Evolutionary conservation across 2,888 invertebrate genomes (phyloP).

Genomic region (Latrodectus elegans): DNA sequence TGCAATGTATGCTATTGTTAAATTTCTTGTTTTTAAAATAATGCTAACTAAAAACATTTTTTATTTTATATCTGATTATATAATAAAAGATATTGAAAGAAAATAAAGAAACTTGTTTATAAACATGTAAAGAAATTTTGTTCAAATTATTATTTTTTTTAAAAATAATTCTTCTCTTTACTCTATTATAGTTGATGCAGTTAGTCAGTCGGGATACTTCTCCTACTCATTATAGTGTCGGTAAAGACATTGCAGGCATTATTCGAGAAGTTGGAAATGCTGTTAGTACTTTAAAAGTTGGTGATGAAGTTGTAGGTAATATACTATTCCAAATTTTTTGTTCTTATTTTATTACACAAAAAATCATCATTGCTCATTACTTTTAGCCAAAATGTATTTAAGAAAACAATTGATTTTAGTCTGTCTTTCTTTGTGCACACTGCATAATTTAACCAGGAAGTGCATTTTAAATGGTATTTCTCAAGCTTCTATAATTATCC

Average conservation of each 20-base stretch:
- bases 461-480: background rate
- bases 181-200: constrained; percentile 42
- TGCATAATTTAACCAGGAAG: background rate
- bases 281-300: constrained; percentile 74
- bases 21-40: too few relatives aligned
- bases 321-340: background rate
- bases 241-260: constrained; percentile 76
- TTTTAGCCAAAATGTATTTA: background rate
- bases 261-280: constrained; percentile 74
- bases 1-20: too few relatives aligned
- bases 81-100: too few relatives aligned
- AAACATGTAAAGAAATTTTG: too few relatives aligned
- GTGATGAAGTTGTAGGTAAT: constrained; percentile 76
- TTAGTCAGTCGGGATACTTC: constrained; percentile 70
- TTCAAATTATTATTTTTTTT: too few relatives aligned
- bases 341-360: background rate
- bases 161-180: background rate
- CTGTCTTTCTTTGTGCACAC: background rate
- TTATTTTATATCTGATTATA: too few relatives aligned
- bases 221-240: constrained; percentile 72
- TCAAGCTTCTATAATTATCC: background rate
- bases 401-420: background rate
- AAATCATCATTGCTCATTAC: background rate
- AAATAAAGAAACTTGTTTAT: too few relatives aligned
- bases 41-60: too few relatives aligned